Base-by-base conservation (phyloP, 2,888 invertebrate species). In the Odontomyia ornata region DNA sequence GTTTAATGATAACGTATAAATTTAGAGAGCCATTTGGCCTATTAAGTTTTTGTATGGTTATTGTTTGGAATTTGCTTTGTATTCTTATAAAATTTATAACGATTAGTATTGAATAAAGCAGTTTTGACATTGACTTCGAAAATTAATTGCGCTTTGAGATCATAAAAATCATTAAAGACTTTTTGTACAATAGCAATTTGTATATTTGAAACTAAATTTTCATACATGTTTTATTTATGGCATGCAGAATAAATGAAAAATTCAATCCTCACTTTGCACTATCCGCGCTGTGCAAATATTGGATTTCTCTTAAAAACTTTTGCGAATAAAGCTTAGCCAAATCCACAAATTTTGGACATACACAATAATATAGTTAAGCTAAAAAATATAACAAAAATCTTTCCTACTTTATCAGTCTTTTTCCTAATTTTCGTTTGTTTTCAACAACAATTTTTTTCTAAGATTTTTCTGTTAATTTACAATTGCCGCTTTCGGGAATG, bases 401-500 rank as follows among this genome's bases (percentile, higher is more conserved):
- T 9, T 43, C 43, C 21, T 67, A 67, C 18, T 67, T 67, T 36
- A 72, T 56, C 52, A 56, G 52, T 72, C 56, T 56, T 72, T 72
- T 72, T 28, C 7, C 36, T 3, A 36, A 52, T 36, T 60, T 56
- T 25, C 5, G 7, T 13, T 60, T 23, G 5, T 23, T 13, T 25
- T 23, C 7, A 7, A 13, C 52, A 5, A 18, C 21, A 23, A 18
- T 62, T 28, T 30, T 64, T 27, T n/a, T 7, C n/a, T 64, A 25
- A 15, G 28, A 60, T 60, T 7, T 28, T 52, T 56, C 11, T 18
- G 18, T 76, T 67, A 76, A 27, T 76, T 76, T 7, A 76, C 76
- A 28, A 76, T 76, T 11, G 56, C 76, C 23, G 76, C 76, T n/a
- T 60, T 76, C 13, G 76, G 76, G 69, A 76, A 69, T 15, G 69